phyloP scores from a whole-genome alignment of 2,797 vertebrate species.

The Craterocephalus amniculus region DNA sequence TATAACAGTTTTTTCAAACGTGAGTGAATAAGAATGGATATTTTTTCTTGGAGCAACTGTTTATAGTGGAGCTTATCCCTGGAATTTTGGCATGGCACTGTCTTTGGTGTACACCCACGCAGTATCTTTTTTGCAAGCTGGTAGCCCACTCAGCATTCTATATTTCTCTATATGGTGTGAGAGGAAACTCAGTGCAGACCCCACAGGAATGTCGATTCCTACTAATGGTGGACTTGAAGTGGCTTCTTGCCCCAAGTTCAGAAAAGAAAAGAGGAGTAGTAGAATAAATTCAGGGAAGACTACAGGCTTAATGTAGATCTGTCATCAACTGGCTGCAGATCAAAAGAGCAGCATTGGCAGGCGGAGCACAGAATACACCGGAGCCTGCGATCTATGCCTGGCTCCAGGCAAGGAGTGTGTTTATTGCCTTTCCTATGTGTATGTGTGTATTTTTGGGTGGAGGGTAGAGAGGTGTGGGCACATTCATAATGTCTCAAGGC shows the following conservation, averaged over 20 bases:
- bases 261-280: constrained; percentile 37
- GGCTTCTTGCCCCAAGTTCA: constrained; percentile 49
- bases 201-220: constrained; percentile 40
- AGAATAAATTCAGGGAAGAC: constrained; percentile 48
- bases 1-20: neutral
- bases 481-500: constrained; percentile 67
- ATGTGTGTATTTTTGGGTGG: constrained; percentile 23
- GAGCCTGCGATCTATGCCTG: constrained; percentile 67
- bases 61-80: neutral
- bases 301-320: constrained; percentile 79
- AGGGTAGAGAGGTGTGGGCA: constrained; percentile 62
- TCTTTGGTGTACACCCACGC: constrained; percentile 55
- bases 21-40: neutral
- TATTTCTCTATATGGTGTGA: constrained; percentile 41
- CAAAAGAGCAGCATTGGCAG: constrained; percentile 80
- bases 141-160: constrained; percentile 55
- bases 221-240: constrained; percentile 42
- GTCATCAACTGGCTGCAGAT: constrained; percentile 81
- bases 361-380: constrained; percentile 68
- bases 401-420: constrained; percentile 56
- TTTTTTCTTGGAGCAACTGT: neutral
- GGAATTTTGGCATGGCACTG: constrained; percentile 33
- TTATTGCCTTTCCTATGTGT: constrained; percentile 25
- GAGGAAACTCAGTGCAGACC: constrained; percentile 39
- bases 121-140: constrained; percentile 25